phyloP scores from a whole-genome alignment of 2,113 vertebrate genomes.

The Dolichotis patagonum region DNA sequence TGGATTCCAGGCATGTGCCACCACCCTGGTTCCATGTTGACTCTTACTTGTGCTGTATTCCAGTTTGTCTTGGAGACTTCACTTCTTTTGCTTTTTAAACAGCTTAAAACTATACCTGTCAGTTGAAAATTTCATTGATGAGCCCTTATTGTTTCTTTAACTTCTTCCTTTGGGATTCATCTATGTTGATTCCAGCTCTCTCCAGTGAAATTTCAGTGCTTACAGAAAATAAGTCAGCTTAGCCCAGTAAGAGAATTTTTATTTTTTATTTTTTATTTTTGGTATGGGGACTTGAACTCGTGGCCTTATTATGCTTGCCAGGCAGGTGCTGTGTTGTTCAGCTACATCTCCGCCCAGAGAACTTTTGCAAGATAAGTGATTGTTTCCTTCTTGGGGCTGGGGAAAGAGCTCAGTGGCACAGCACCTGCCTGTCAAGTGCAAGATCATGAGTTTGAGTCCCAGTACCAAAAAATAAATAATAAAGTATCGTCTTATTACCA shows the following conservation, averaged over 20 bases:
- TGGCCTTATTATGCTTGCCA: no score
- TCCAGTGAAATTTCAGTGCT: neutral
- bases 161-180: conserved; percentile 23
- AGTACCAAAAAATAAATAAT: no score
- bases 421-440: no score
- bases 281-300: no score
- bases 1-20: no score
- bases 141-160: neutral
- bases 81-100: neutral
- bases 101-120: neutral
- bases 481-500: neutral
- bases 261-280: no score
- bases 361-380: neutral
- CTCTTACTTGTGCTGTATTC: neutral
- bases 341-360: neutral
- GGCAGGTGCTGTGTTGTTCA: no score
- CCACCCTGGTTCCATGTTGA: neutral
- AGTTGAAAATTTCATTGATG: neutral
- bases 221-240: neutral
- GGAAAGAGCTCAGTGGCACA: no score
- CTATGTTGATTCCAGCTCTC: neutral
- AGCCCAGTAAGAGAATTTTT: neutral
- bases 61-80: conserved; percentile 1
- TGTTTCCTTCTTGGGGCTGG: neutral
- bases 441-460: no score